These are phyloP conservation scores for Setipinna tenuifilis DNA, from an alignment of 2,797 vertebrate genomes.

Conservation along the genomic window DNA sequence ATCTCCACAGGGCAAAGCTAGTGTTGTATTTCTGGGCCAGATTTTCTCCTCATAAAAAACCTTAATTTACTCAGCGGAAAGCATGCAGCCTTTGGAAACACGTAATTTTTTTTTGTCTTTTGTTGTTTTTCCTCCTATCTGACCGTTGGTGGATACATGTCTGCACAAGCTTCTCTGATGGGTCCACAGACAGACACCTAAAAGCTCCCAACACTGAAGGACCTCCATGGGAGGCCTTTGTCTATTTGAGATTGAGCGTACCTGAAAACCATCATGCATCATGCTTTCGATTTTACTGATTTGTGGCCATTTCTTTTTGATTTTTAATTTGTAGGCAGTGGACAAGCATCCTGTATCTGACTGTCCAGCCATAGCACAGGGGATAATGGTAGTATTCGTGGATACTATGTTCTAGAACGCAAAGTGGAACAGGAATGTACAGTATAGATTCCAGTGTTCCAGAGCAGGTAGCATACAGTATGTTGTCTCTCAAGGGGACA, in stretches of 20 bases:
- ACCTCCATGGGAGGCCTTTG: not conserved
- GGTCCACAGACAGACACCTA: not conserved
- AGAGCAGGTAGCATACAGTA: too few relatives aligned
- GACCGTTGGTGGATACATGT: not conserved
- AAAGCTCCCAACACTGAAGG: not conserved
- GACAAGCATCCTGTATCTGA: not conserved
- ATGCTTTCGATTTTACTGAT: not conserved
- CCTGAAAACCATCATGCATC: not conserved
- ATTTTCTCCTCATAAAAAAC: not conserved
- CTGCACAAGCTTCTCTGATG: not conserved
- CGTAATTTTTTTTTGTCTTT: not conserved
- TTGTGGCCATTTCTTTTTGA: not conserved
- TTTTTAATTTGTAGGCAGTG: not conserved
- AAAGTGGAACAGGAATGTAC: not conserved
- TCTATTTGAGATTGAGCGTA: not conserved
- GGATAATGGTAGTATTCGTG: not conserved
- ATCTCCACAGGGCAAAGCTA: conserved; percentile 62
- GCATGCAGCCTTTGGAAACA: not conserved
- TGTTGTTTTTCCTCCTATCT: not conserved
- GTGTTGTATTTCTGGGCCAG: not conserved
- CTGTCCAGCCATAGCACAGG: not conserved
- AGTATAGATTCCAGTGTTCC: not conserved
- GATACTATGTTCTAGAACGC: conserved; percentile 27
- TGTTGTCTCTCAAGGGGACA: not conserved
- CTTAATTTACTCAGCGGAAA: not conserved